Conservation (phyloP, 2,113 vertebrate species). For the Poeciliopsis occidentalis region DNA sequence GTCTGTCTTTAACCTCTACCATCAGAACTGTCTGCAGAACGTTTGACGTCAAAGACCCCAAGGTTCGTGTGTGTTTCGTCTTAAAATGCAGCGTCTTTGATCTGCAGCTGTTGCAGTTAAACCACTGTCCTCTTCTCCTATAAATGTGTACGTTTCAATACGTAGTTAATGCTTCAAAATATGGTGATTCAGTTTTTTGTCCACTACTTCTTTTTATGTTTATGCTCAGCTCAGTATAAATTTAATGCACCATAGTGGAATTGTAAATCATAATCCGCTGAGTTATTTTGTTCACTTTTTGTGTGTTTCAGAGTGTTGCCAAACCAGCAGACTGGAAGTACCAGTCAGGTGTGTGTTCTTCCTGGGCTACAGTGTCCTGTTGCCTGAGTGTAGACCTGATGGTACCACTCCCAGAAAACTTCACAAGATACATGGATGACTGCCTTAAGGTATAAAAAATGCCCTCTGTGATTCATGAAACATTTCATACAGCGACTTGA, state of each 20-base stretch:
- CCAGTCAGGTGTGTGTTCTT: slow-evolving; percentile 83
- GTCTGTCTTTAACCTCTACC: slow-evolving; percentile 79
- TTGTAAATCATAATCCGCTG: not conserved
- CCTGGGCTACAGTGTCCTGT: slow-evolving; percentile 86
- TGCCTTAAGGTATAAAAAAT: slow-evolving; percentile 82
- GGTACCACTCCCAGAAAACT: slow-evolving; percentile 81
- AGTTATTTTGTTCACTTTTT: not conserved
- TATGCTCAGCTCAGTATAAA: too few species aligned
- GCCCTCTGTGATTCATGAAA: not conserved
- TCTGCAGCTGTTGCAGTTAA: not conserved
- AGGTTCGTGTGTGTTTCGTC: slow-evolving; percentile 75
- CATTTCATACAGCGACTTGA: not conserved
- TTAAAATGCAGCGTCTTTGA: not conserved
- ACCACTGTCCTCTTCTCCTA: not conserved
- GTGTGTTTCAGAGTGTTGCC: slow-evolving; percentile 81
- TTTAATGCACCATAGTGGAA: too few species aligned
- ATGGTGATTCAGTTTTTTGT: too few species aligned
- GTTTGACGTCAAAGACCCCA: slow-evolving; percentile 88
- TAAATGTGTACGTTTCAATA: too few species aligned
- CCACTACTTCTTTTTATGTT: too few species aligned
- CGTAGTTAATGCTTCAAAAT: too few species aligned
- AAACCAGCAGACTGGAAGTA: slow-evolving; percentile 97
- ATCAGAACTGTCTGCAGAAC: slow-evolving; percentile 90
- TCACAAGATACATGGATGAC: slow-evolving; percentile 76
- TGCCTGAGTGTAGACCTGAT: slow-evolving; percentile 85